These are phyloP conservation scores for Hylia prasina DNA, from an alignment of 2,113 vertebrate genomes.

Conservation along the genomic window DNA sequence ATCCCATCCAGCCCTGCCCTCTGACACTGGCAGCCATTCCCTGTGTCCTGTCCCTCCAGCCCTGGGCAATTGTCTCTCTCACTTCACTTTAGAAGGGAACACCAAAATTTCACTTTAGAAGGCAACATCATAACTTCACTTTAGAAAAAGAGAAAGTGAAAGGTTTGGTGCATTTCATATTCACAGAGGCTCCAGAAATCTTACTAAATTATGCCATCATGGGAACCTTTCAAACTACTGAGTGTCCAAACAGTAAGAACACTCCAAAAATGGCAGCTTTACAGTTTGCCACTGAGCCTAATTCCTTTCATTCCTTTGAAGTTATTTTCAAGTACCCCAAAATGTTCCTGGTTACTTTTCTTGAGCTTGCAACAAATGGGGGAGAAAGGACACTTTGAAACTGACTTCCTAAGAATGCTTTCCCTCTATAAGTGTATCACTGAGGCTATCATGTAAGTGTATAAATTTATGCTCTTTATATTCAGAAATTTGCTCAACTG, in stretches of 20 bases:
- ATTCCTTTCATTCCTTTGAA: not conserved
- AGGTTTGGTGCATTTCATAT: not conserved
- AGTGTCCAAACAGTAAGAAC: slow-evolving; percentile 27
- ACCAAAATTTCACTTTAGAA: not conserved
- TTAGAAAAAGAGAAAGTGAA: not conserved
- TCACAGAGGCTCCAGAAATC: slow-evolving; percentile 54
- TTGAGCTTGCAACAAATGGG: not conserved
- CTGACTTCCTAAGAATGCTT: not conserved
- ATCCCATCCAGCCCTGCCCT: not conserved
- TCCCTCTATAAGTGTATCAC: not conserved
- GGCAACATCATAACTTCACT: not conserved
- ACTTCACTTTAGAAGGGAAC: not conserved
- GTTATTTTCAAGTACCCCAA: not conserved
- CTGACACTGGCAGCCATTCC: not conserved
- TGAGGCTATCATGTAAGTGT: not conserved
- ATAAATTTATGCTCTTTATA: not conserved
- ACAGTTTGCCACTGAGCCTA: not conserved
- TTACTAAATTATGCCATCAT: slow-evolving; percentile 69
- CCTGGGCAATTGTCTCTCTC: not conserved
- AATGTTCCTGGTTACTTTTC: not conserved
- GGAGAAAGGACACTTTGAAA: not conserved
- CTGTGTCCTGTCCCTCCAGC: accelerated
- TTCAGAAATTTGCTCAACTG: not conserved
- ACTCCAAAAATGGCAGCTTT: not conserved
- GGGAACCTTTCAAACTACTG: slow-evolving; percentile 70